These are phyloP conservation scores for Silvanus unidentatus DNA, from an alignment of 2,888 invertebrate genomes.

Conservation along the genomic window DNA sequence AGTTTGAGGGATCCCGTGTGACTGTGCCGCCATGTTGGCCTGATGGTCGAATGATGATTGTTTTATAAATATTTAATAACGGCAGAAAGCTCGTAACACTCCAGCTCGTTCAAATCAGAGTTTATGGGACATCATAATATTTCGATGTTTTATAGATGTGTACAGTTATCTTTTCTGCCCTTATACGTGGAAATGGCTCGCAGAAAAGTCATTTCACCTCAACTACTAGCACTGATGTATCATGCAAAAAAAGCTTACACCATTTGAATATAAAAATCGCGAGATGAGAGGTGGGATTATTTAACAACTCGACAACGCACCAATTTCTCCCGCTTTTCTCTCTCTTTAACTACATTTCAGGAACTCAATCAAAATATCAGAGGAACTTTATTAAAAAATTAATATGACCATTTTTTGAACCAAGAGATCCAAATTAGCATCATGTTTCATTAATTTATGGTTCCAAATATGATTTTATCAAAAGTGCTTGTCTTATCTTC, in stretches of 20 bases:
- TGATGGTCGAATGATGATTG: conserved; percentile 51
- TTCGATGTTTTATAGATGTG: conserved; percentile 47
- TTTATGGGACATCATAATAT: conserved; percentile 49
- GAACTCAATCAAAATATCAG: no score
- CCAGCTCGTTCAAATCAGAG: conserved; percentile 46
- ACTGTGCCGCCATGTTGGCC: conserved; percentile 45
- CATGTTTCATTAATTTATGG: no score
- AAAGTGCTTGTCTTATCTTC: no score
- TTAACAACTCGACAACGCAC: no score
- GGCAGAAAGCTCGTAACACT: conserved; percentile 34
- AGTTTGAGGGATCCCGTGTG: conserved; percentile 41
- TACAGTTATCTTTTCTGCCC: conserved; percentile 38
- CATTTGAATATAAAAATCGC: background rate
- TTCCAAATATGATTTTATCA: no score
- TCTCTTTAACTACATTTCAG: background rate
- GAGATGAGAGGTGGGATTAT: no score
- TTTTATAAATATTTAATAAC: conserved; percentile 48
- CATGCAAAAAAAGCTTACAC: background rate
- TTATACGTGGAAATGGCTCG: background rate
- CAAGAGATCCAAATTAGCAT: no score
- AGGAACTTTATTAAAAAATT: no score
- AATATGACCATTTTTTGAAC: no score
- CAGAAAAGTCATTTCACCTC: conserved; percentile 10
- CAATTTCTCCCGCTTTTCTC: background rate
- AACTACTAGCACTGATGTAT: background rate